phyloP scores from a whole-genome alignment of 1,140 invertebrate genomes.

The Phymastichus coffea region DNA sequence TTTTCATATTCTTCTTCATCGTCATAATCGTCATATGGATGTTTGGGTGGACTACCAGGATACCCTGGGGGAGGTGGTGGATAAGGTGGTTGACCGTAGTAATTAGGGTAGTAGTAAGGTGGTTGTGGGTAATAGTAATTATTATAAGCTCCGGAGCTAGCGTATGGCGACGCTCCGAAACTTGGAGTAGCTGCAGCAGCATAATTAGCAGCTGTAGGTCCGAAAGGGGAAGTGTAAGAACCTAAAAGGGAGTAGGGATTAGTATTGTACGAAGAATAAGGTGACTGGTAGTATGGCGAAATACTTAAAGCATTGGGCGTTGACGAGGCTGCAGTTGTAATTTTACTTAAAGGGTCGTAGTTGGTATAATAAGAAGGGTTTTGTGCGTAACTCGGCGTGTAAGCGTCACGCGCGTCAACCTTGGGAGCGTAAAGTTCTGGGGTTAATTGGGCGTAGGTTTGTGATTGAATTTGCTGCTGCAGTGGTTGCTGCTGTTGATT shows the following conservation, averaged over 20 bases:
- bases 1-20: conserved; percentile 25
- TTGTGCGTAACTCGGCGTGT: conserved; percentile 36
- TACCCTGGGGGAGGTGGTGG: conserved; percentile 33
- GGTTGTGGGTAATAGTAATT: conserved; percentile 46
- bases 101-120: conserved; percentile 42
- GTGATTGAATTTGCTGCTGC: background rate
- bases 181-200: background rate
- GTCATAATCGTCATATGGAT: conserved; percentile 26
- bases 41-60: conserved; percentile 25
- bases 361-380: conserved; percentile 40
- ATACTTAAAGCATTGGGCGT: conserved; percentile 16
- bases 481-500: background rate
- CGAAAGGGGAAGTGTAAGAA: conserved; percentile 35
- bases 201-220: background rate
- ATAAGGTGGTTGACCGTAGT: conserved; percentile 41
- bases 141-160: conserved; percentile 30
- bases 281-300: conserved; percentile 26
- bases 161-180: conserved; percentile 22
- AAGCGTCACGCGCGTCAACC: conserved; percentile 42
- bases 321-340: background rate
- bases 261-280: conserved; percentile 26
- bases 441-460: conserved; percentile 37
- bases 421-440: conserved; percentile 45
- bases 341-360: conserved; percentile 38
- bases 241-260: conserved; percentile 36